A percentile compares a stretch with the other conserved stretches of the same genome.
Conservation (phyloP, 1,140 invertebrate species). For the Macrobrachium rosenbergii region DNA sequence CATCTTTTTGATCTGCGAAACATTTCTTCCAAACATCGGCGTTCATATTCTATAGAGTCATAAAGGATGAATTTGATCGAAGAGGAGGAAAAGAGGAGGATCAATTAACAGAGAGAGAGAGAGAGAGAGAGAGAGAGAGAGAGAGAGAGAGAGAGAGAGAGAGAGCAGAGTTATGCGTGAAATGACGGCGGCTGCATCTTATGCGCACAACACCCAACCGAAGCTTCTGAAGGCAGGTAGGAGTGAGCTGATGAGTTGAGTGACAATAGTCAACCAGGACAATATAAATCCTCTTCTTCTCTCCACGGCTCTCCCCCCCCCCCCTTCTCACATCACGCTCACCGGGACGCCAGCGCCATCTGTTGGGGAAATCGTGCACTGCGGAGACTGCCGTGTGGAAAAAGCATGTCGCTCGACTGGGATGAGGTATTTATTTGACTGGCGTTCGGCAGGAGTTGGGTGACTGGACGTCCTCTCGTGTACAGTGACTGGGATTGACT, state of each 20-base stretch:
- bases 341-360: background rate
- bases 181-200: background rate
- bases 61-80: no score
- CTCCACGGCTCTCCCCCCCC: background rate
- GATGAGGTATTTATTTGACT: no score
- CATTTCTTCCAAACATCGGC: no score
- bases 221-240: no score
- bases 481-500: no score
- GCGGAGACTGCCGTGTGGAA: slow-evolving; percentile 2
- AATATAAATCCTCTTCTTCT: background rate
- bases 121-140: slow-evolving; percentile 32
- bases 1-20: no score
- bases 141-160: slow-evolving; percentile 34
- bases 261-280: background rate
- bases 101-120: slow-evolving; percentile 10
- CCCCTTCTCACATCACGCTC: background rate
- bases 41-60: no score
- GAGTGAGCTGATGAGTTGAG: no score
- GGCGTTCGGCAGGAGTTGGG: no score
- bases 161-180: background rate
- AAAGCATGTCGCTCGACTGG: background rate
- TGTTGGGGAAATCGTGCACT: background rate
- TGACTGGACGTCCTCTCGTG: no score
- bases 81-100: background rate
- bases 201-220: no score